Evolutionary conservation across 2,888 invertebrate species (phyloP).

Genomic region (Flexamia atlantica): DNA sequence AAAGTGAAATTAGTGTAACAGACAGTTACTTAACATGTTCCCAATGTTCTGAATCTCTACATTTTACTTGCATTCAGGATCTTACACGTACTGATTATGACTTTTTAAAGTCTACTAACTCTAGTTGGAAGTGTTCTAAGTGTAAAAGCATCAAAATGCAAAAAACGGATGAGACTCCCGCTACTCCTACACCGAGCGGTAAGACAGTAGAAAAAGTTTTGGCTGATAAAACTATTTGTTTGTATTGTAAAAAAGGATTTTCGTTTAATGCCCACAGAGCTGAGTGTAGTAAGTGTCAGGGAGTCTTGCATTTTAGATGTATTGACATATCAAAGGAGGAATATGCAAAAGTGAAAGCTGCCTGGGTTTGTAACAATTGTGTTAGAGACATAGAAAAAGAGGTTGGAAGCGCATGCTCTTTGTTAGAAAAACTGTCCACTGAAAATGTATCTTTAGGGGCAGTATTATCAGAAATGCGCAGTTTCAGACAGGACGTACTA

Average conservation of each 20-base stretch:
- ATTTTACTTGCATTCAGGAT: neutral
- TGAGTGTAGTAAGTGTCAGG: neutral
- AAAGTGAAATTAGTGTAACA: neutral
- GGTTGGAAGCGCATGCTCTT: too few relatives aligned
- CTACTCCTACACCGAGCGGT: neutral
- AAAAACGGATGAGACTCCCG: neutral
- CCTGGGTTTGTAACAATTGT: neutral
- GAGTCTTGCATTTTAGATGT: neutral
- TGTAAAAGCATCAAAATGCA: neutral
- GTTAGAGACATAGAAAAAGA: neutral
- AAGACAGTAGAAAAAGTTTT: neutral
- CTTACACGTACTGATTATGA: neutral
- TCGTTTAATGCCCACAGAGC: slow-evolving; percentile 12
- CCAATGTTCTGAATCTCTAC: neutral
- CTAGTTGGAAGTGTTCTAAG: neutral
- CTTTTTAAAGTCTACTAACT: neutral
- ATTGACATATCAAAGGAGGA: neutral
- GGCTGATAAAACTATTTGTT: neutral
- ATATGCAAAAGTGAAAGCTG: neutral
- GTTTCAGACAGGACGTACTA: neutral
- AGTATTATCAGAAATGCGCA: neutral
- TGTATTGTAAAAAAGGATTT: neutral
- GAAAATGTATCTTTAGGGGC: neutral
- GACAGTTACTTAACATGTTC: neutral
- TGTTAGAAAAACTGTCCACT: neutral